Conservation (phyloP, 2,888 invertebrate genomes). For the Sturmia bella region DNA sequence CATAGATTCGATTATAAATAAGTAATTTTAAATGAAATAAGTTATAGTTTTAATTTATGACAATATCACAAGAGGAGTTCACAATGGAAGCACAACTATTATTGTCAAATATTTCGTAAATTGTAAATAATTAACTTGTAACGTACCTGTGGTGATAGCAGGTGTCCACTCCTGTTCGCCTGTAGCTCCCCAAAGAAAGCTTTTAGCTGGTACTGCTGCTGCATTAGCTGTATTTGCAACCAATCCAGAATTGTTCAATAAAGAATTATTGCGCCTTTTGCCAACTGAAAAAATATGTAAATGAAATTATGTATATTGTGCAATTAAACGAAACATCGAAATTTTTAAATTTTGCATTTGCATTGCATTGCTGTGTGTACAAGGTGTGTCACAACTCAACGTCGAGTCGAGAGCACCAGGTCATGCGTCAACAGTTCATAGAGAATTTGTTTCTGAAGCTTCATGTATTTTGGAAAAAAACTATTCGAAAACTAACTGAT, state of each 20-base stretch:
- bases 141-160: conserved; percentile 92
- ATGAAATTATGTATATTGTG: too few relatives aligned
- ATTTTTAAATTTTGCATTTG: too few relatives aligned
- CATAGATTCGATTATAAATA: conserved; percentile 35
- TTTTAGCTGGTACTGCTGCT: conserved; percentile 80
- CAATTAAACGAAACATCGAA: too few relatives aligned
- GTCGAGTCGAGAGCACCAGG: too few relatives aligned
- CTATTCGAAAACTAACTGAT: too few relatives aligned
- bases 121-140: background rate
- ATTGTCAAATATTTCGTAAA: conserved; percentile 13
- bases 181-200: conserved; percentile 94
- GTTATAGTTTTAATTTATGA: conserved; percentile 31
- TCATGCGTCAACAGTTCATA: too few relatives aligned
- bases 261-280: conserved; percentile 76
- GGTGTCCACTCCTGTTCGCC: conserved; percentile 99
- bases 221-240: conserved; percentile 65
- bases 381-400: too few relatives aligned
- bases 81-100: conserved; percentile 35
- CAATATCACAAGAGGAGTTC: conserved; percentile 47
- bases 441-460: too few relatives aligned
- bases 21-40: conserved; percentile 14
- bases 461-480: too few relatives aligned
- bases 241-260: conserved; percentile 72
- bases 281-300: conserved; percentile 72
- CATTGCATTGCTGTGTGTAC: too few relatives aligned